These are phyloP conservation scores for Hyalella azteca DNA, from an alignment of 2,888 invertebrate genomes.

Conservation along the genomic window DNA sequence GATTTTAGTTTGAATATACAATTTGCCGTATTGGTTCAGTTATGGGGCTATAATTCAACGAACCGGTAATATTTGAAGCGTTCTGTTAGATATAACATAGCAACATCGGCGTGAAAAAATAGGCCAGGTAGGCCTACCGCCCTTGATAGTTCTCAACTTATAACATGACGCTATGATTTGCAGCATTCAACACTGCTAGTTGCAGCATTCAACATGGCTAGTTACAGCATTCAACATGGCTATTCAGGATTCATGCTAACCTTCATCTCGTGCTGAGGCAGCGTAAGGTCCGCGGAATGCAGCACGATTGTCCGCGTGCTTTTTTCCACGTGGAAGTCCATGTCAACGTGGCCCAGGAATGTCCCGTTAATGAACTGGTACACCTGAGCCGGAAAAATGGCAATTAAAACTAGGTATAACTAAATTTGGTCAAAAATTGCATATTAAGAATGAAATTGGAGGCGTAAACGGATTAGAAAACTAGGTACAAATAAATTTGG, in stretches of 20 bases:
- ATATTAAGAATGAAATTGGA: not conserved
- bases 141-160: no score
- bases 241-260: not conserved
- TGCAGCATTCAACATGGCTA: no score
- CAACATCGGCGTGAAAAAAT: no score
- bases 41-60: no score
- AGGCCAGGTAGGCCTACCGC: no score
- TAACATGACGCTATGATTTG: no score
- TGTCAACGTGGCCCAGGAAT: constrained; percentile 20
- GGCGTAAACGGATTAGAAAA: not conserved
- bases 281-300: not conserved
- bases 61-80: no score
- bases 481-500: not conserved
- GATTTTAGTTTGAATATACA: no score
- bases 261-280: not conserved
- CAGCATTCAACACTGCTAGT: no score
- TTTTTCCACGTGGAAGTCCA: not conserved
- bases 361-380: constrained; percentile 7
- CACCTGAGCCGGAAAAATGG: not conserved
- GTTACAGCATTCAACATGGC: no score
- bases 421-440: not conserved
- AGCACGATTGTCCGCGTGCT: not conserved
- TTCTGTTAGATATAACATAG: no score
- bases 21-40: no score
- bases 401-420: not conserved